Percentiles rank a stretch among this genome's conserved stretches.
Conservation (phyloP, 2,797 vertebrate genomes). For the Melanogrammus aeglefinus region DNA sequence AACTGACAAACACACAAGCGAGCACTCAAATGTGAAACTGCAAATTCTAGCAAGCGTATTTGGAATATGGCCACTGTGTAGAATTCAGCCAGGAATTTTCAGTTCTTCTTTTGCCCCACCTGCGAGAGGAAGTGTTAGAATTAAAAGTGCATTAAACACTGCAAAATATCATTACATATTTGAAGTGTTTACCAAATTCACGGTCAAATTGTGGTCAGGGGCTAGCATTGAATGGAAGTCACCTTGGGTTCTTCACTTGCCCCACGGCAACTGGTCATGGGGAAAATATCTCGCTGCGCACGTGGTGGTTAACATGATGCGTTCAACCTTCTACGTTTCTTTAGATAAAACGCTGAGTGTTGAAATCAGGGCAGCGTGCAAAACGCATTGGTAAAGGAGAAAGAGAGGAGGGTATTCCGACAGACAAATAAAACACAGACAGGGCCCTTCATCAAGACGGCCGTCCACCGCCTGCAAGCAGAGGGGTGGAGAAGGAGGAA, state of each 20-base stretch:
- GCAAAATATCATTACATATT: not conserved
- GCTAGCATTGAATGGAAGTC: not conserved
- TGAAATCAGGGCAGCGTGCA: not conserved
- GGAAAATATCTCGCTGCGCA: not conserved
- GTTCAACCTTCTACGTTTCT: not conserved
- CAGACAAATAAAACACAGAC: not conserved
- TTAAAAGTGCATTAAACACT: not conserved
- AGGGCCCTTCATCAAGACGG: not conserved
- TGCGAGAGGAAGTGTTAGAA: not conserved
- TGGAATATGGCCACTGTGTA: conserved; percentile 19
- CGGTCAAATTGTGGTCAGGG: not conserved
- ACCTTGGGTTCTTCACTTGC: no score
- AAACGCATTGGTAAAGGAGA: not conserved
- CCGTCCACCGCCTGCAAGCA: not conserved
- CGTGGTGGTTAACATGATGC: no score
- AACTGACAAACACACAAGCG: conserved; percentile 54
- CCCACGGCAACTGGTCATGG: not conserved
- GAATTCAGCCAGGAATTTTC: not conserved
- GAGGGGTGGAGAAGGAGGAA: conserved; percentile 22
- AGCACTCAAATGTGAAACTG: conserved; percentile 35
- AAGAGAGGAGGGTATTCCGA: not conserved
- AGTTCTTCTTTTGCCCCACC: not conserved
- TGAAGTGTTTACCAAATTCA: not conserved
- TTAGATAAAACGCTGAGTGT: not conserved
- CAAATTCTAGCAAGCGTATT: conserved; percentile 6